Percentiles rank a stretch among this genome's conserved stretches.
These are phyloP conservation scores for Eciton burchellii DNA, from an alignment of 1,140 invertebrate species.

Conservation along the genomic window DNA sequence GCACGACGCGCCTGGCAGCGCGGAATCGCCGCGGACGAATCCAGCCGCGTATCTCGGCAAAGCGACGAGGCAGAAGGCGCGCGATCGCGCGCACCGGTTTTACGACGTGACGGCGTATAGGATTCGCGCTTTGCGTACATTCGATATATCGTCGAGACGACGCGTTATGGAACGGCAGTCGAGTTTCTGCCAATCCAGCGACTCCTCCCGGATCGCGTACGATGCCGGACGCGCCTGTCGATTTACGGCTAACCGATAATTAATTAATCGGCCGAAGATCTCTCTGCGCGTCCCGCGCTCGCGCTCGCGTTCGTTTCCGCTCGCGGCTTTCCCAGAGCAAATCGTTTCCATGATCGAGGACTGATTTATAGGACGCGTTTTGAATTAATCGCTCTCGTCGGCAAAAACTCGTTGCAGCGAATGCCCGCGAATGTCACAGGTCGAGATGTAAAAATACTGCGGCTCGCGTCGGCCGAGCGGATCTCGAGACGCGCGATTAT, in stretches of 20 bases:
- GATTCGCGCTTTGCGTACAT: constrained; percentile 33
- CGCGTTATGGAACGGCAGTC: background rate
- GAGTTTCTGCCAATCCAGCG: background rate
- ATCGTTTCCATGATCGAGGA: constrained; percentile 29
- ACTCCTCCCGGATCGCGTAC: background rate
- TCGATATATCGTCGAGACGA: constrained; percentile 12
- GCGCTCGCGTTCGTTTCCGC: no score
- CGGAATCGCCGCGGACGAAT: constrained; percentile 17
- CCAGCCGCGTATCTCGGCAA: background rate
- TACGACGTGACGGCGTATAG: constrained; percentile 26
- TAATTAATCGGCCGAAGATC: constrained; percentile 28
- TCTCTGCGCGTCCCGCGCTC: background rate
- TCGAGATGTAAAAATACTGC: no score
- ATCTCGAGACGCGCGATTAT: constrained; percentile 19
- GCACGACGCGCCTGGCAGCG: constrained; percentile 61
- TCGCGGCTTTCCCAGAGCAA: constrained; percentile 15
- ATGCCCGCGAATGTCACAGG: no score
- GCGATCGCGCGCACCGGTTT: constrained; percentile 38
- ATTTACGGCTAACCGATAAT: constrained; percentile 31
- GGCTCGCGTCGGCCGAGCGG: background rate
- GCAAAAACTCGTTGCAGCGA: no score
- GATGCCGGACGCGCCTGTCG: constrained; percentile 35
- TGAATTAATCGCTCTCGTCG: constrained; percentile 8
- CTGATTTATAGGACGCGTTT: constrained; percentile 30
- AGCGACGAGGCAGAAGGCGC: constrained; percentile 55